These are phyloP conservation scores for Drosophila funebris DNA, from an alignment of 1,140 invertebrate species.

Conservation along the genomic window DNA sequence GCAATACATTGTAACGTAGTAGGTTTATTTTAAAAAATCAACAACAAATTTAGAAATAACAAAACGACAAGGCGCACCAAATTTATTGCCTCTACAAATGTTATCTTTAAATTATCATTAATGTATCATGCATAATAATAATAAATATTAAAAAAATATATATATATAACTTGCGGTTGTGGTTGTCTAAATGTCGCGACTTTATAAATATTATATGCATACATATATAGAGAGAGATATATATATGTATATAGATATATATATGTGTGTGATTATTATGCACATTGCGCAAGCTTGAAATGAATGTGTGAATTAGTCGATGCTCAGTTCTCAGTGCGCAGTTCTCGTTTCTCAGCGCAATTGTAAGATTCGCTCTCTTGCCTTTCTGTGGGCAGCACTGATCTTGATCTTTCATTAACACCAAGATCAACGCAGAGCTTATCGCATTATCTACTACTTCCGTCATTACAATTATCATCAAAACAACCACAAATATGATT, in stretches of 20 bases:
- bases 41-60: background rate
- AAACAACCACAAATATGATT: constrained; percentile 3
- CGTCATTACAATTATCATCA: constrained; percentile 21
- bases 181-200: background rate
- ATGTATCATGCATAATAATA: constrained; percentile 72
- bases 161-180: constrained; percentile 24
- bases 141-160: constrained; percentile 9
- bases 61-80: constrained; percentile 37
- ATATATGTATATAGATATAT: constrained; percentile 29
- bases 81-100: constrained; percentile 73
- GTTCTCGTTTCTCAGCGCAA: background rate
- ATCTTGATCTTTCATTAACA: constrained; percentile 53
- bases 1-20: background rate
- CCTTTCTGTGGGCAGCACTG: constrained; percentile 6
- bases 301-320: constrained; percentile 53
- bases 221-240: constrained; percentile 33
- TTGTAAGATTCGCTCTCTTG: background rate
- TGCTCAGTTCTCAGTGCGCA: background rate
- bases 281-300: background rate
- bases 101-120: constrained; percentile 80
- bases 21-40: constrained; percentile 44
- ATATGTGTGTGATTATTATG: background rate
- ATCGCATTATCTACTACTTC: constrained; percentile 20
- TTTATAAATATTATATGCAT: background rate
- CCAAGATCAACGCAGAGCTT: constrained; percentile 24